Base-by-base conservation (phyloP, 2,797 vertebrate species). In the Geotria australis region DNA sequence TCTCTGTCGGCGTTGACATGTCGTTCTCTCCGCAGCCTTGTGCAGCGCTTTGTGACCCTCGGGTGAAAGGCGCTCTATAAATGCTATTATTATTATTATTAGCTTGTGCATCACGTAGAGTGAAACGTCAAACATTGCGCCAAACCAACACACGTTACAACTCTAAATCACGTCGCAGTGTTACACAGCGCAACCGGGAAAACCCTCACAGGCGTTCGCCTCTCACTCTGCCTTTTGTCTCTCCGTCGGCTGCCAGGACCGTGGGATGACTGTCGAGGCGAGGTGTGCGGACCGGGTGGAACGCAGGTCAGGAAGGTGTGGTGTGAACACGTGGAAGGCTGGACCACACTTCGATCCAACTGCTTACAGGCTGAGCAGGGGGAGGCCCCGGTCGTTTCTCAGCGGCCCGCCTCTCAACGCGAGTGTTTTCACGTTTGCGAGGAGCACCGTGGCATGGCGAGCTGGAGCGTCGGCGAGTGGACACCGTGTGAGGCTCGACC, bases 371-470 rank as follows among this genome's bases (percentile, higher is more conserved):
- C 48, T 46, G 71, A 71, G 59, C 79, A n/a, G 24, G 49, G 24
- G 24, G 49, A 9, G n/a, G 49, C 24, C 24, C 24, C n/a, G 49
- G 24, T 5, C 38, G 24, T 38, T 3, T 38, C 24, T 38, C 49
- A 53, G 49, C 49, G 75, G 49, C 91, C 85, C 1, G 78, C 81
- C 56, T 77, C 67, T 68, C 79, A 79, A 65, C 74, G 80, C 57
- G 77, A 71, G 60, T 98, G 89, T 67, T 96, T 96, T 64, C 81
- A 79, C 61, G 80, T 91, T 59, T 98, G 91, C 3, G 77, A 88
- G 63, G 89, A 86, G 85, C 86, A 96, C 67, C 74, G 80, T 55
- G 78, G 82, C 64, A 76, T 95, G 58, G 95, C 86, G 2, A 74
- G 79, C 61, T 98, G 91, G 91, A 80, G 94, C 56, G 68, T 79